Evolutionary conservation across 2,888 invertebrate genomes (phyloP), one percentile per base, ranked within the genome.

Genomic region (Clanis bilineata): DNA sequence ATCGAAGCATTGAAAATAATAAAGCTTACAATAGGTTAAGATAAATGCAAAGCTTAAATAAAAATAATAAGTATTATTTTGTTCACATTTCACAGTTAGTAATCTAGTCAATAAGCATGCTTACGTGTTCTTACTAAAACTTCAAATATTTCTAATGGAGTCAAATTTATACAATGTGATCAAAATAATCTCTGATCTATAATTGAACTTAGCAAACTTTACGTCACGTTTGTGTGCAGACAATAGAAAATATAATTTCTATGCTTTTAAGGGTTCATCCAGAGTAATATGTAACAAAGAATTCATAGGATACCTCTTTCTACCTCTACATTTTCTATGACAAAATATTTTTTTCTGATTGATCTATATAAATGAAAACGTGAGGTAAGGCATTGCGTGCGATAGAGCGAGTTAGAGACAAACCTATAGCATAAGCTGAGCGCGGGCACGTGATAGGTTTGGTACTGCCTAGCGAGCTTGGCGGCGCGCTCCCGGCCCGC

Each of bases 351-450:
- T 18, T 18, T 36, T 10, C 0, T 36, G n/a, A n/a, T n/a, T n/a
- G n/a, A n/a, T n/a, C n/a, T n/a, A n/a, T n/a, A n/a, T n/a, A n/a
- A n/a, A 36, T 62, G 63, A 58, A 67, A 64, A 68, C 68, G 68
- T 68, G 62, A 58, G 57, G 64, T 57, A 63, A 62, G 58, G 61
- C 57, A 41, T 54, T 58, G 63, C 64, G 73, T 65, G 77, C 74
- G 71, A 77, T 69, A 76, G 76, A 74, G 78, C 71, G 60, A 67
- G 67, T 74, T 65, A 74, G 73, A 76, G 69, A 90, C 89, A 83
- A 88, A 91, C 90, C 90, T 90, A 89, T 86, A 79, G 68, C 73
- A 75, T 72, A 86, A 82, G 79, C 77, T 77, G 78, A 79, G 80
- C 63, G 79, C 72, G 71, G 80, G 68, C 75, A 80, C 76, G 73